phyloP scores from a whole-genome alignment of 2,888 invertebrate genomes.

The Rhingia campestris region DNA sequence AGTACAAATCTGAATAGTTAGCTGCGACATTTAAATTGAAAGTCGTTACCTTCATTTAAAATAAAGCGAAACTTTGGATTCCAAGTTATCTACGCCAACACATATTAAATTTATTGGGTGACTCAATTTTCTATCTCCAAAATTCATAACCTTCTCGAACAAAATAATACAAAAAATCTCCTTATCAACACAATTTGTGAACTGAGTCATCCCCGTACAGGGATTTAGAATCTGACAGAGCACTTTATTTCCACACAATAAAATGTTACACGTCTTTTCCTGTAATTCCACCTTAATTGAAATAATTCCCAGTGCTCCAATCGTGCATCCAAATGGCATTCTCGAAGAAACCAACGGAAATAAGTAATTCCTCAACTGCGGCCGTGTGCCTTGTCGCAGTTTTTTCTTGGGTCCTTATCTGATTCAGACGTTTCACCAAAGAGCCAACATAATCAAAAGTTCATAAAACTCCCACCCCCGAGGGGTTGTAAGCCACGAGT shows the following conservation, averaged over 20 bases:
- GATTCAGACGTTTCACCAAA: conserved; percentile 65
- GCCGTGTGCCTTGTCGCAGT: conserved; percentile 64
- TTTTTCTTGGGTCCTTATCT: conserved; percentile 54
- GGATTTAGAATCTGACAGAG: too few species aligned
- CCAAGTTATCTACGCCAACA: too few species aligned
- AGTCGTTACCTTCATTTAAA: too few species aligned
- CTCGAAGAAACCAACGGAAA: conserved; percentile 48
- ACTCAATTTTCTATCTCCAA: too few species aligned
- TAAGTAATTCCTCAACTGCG: conserved; percentile 63
- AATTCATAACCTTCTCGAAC: too few species aligned
- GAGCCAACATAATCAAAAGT: conserved; percentile 69
- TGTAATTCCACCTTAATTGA: conserved; percentile 50
- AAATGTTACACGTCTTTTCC: neutral
- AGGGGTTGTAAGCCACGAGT: conserved; percentile 38
- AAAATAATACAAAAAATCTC: too few species aligned
- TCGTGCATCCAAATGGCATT: conserved; percentile 43
- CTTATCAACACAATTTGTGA: too few species aligned
- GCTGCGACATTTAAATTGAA: too few species aligned
- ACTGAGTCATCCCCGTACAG: too few species aligned
- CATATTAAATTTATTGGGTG: too few species aligned
- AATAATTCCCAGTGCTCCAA: conserved; percentile 53
- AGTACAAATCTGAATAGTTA: too few species aligned
- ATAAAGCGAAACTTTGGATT: too few species aligned
- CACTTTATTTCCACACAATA: neutral
- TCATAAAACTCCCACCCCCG: conserved; percentile 66